These are phyloP conservation scores for Taphrorychus bicolor DNA, from an alignment of 2,888 invertebrate genomes.

Conservation along the genomic window DNA sequence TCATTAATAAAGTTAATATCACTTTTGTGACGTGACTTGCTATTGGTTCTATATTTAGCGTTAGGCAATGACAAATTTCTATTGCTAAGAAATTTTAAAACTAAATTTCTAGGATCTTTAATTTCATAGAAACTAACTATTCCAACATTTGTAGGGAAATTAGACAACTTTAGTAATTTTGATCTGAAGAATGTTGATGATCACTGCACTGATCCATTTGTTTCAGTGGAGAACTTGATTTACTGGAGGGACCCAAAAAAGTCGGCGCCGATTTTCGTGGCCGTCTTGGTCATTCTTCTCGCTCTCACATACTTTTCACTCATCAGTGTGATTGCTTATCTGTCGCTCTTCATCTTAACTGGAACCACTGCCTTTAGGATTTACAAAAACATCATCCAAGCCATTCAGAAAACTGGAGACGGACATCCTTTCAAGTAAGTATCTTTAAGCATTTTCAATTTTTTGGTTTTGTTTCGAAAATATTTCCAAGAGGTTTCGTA, in stretches of 20 bases:
- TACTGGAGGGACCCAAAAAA: slow-evolving; percentile 98
- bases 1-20: too few species aligned
- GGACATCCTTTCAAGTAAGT: slow-evolving; percentile 98
- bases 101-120: too few species aligned
- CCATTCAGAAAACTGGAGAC: slow-evolving; percentile 94
- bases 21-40: too few species aligned
- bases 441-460: not conserved
- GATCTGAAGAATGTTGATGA: too few species aligned
- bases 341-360: slow-evolving; percentile 82
- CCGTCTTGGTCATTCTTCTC: slow-evolving; percentile 85
- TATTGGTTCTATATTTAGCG: too few species aligned
- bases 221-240: slow-evolving; percentile 91
- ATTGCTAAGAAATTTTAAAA: too few species aligned
- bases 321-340: slow-evolving; percentile 94
- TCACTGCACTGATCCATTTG: too few species aligned
- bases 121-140: too few species aligned
- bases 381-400: slow-evolving; percentile 94
- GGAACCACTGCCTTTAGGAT: slow-evolving; percentile 94
- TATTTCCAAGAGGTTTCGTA: too few species aligned
- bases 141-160: too few species aligned
- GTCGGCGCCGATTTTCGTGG: slow-evolving; percentile 92
- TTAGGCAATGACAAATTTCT: too few species aligned
- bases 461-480: not conserved
- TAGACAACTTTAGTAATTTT: too few species aligned
- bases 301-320: slow-evolving; percentile 95